Evolutionary conservation across 2,113 vertebrate species (phyloP).

Genomic region (Bufo gargarizans): DNA sequence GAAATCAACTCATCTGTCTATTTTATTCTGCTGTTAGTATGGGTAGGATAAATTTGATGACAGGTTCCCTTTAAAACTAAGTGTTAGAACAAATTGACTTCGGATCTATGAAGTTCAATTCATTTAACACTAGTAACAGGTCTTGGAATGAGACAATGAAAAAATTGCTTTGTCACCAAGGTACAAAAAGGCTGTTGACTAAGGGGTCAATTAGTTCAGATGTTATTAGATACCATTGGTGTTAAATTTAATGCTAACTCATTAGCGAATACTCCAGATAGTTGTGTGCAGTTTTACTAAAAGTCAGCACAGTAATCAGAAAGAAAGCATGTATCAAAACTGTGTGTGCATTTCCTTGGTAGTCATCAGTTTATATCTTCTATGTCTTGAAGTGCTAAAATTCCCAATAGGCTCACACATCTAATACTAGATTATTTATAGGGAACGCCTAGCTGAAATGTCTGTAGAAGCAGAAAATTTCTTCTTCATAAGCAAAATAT

Average conservation of each 20-base stretch:
- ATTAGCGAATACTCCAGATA: background rate
- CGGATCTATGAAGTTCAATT: no score
- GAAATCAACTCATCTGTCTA: no score
- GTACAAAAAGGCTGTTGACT: background rate
- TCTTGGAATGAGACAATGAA: no score
- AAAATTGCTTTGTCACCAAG: no score
- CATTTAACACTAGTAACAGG: no score
- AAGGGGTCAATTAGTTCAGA: background rate
- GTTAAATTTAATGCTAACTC: background rate
- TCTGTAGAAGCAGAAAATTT: slow-evolving; percentile 2
- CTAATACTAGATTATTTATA: slow-evolving; percentile 21
- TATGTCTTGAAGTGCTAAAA: background rate
- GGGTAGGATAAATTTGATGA: no score
- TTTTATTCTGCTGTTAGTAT: no score
- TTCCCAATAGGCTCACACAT: background rate
- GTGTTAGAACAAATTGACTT: no score
- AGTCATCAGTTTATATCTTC: slow-evolving; percentile 11
- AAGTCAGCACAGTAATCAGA: background rate
- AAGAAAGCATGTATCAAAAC: background rate
- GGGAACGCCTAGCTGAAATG: background rate
- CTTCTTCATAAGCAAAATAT: background rate
- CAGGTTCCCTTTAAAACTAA: no score
- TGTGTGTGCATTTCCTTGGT: background rate
- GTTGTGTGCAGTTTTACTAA: background rate
- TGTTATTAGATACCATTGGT: background rate